Base-by-base conservation (phyloP, 2,797 vertebrate species). In the Sitta carolinensis region DNA sequence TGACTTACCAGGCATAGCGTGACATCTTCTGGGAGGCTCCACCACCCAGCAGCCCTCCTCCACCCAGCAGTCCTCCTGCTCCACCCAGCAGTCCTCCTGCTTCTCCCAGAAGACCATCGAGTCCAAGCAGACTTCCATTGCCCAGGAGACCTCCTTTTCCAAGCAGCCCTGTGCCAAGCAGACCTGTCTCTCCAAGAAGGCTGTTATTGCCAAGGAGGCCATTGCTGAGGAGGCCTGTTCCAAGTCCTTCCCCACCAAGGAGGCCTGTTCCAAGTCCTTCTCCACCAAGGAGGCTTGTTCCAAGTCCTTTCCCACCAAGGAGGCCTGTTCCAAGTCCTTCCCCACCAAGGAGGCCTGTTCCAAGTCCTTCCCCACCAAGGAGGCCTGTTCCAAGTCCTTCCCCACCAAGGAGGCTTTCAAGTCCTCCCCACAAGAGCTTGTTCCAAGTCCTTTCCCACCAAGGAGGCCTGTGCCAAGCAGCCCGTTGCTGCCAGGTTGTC, bases 121-220 rank as follows among this genome's bases (percentile, higher is more conserved):
- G 74, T 38, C 84, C 95, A 38, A 94, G 94, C 1, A 95, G 63
- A 55, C 80, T 95, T 58, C 90, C 93, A 80, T 88, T 89, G 82
- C 94, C 86, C 17, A 83, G 66, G 20, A 95, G 82, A 34, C 59
- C 91, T 83, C 62, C 85, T 36, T 93, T 66, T 43, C 95, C 90
- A 50, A 95, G 93, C 67, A 96, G 57, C 25, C 85, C 93, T 25
- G 93, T 93, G 64, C 81, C 93, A n/a, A 95, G 93, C 55, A 93
- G 81, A 3, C 77, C 94, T 52, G 74, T 43, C 11, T 87, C 67
- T 63, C 91, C 91, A 16, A 97, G 94, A 40, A 96, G 92, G 17
- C 86, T 84, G 9, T 45, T 45, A 75, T 89, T 86, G 45, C 90
- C 70, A 0, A 95, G 88, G 25, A 95, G 62, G 0, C 89, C 72